Base-by-base conservation (phyloP, 2,113 vertebrate species). In the Ascaphus truei region DNA sequence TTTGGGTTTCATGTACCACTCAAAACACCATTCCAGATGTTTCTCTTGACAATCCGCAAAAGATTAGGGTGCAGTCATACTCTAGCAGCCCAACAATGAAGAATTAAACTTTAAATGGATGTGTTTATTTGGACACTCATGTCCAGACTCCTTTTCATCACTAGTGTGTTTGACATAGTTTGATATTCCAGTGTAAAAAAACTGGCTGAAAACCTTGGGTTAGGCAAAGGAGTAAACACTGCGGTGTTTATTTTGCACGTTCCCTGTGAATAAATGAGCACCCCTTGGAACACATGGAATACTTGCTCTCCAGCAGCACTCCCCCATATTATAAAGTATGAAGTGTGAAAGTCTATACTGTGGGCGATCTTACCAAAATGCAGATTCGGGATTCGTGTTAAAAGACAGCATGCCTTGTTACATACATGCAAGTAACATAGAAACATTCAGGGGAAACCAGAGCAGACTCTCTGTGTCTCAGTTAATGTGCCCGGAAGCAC, bases 21-120 rank as follows among this genome's bases (percentile, higher is more conserved):
- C 45, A 13, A 69, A 51, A 59, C 66, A 59, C 55, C 43, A 27
- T 69, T 69, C 66, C 66, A 69, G 66, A 69, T 69, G 66, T 69
- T 50, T 51, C 66, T 60, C 13, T 43, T 50, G 33, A 69, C 50
- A 36, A 66, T 53, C 50, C 50, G 18, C 51, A 13, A 5, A 41
- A 69, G 55, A 69, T 59, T 50, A 59, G 66, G 66, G 66, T 27
- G 3, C 29, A 33, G 39, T 33, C 26, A 50, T 60, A 55, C 66
- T 36, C 22, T 30, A 47, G 41, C 25, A 34, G 41, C 29, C 29
- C 64, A 68, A 50, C 66, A 37, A 50, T 39, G 55, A 15, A 47
- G 18, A 37, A 57, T 36, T 30, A 69, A 47, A 47, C 13, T 8
- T 15, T n/a, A 29, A 47, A 68, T 34, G 65, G 30, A 39, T 59